Evolutionary conservation across 2,888 invertebrate genomes (phyloP), one percentile per base, ranked within the genome.

Genomic region (Strigamia maritima): DNA sequence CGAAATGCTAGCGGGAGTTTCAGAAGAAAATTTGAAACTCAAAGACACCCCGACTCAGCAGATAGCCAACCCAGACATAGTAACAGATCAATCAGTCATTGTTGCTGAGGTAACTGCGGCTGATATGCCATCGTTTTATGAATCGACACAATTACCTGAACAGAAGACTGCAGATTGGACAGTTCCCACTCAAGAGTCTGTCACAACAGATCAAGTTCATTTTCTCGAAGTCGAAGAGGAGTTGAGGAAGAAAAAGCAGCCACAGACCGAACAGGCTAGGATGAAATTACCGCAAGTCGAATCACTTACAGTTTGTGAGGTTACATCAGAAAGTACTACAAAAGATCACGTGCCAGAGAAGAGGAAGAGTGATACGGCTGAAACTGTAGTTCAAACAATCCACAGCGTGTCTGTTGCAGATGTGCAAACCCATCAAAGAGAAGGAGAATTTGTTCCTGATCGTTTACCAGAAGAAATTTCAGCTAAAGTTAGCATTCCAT

Each of bases 301-400:
- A 75, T 81, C 82, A 0, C 24, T 83, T 19, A 79, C 79, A 14
- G 80, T 82, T n/a, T 81, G 81, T n/a, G 81, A 82, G 79, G 78
- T 82, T 14, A 80, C 75, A 24, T 70, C 81, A 10, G 80, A 81
- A 70, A 81, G 79, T 10, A n/a, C 77, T 14, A 76, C 80, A 40
- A 80, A 65, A 79, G 81, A 79, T 49, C 79, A 40, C 31, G 79
- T 35, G 35, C 75, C 44, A 74, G 35, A 65, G 54, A 81, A 77
- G 79, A 49, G n/a, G 22, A 19, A 19, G 4, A 22, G 24, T 28
- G 79, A 78, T 22, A 65, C 44, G 35, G 80, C 80, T 0, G 79
- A 80, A 28, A 76, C 78, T 1, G 60, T 74, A 8, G 35, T 80
- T 19, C 79, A 78, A 49, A 44, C 76, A 1, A 75, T 65, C 8